Evolutionary conservation across 2,888 invertebrate genomes (phyloP).

Genomic region (Sesia bembeciformis): DNA sequence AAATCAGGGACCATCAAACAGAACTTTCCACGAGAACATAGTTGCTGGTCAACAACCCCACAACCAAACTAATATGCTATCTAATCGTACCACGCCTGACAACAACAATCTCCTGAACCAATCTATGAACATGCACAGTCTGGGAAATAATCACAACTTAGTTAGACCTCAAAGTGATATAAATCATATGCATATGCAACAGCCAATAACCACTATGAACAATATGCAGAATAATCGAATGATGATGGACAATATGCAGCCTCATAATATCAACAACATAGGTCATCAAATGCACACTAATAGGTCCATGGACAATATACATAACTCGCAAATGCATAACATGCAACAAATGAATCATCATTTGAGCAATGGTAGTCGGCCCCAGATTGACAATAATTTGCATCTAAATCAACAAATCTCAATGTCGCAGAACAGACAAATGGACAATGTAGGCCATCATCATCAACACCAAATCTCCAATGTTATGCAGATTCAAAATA

Average conservation of each 20-base stretch:
- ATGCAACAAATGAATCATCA: conserved; percentile 46
- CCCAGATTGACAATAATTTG: conserved; percentile 54
- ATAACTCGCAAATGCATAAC: conserved; percentile 53
- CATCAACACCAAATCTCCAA: conserved; percentile 65
- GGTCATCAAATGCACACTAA: conserved; percentile 56
- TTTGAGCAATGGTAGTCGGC: conserved; percentile 26
- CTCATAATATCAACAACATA: conserved; percentile 51
- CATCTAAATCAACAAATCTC: conserved; percentile 65
- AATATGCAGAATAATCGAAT: conserved; percentile 61
- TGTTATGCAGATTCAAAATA: conserved; percentile 62
- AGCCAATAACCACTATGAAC: conserved; percentile 46
- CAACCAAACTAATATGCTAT: conserved; percentile 43
- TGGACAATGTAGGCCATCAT: conserved; percentile 52
- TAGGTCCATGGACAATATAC: conserved; percentile 56
- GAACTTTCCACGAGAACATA: conserved; percentile 57
- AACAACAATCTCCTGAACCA: conserved; percentile 51
- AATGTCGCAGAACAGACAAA: conserved; percentile 56
- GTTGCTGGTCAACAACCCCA: conserved; percentile 43
- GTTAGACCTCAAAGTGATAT: conserved; percentile 52
- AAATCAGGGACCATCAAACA: conserved; percentile 36
- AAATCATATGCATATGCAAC: conserved; percentile 64
- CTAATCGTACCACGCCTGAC: conserved; percentile 53
- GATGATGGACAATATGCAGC: conserved; percentile 61
- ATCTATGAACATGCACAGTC: conserved; percentile 54
- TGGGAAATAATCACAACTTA: conserved; percentile 44